phyloP scores from a whole-genome alignment of 2,797 vertebrate genomes.

The Acipenser ruthenus region DNA sequence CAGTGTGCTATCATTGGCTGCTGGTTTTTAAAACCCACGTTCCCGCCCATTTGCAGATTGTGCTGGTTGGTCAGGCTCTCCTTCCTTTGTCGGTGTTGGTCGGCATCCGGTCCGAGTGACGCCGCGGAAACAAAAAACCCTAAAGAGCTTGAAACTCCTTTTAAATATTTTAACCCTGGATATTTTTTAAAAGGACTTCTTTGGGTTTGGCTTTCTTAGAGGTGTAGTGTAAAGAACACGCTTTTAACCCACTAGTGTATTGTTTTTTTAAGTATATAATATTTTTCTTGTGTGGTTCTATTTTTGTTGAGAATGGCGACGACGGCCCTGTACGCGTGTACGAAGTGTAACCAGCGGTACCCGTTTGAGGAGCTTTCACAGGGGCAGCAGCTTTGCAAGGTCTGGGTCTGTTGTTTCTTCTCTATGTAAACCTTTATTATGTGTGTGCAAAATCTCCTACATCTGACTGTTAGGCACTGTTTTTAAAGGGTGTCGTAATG shows the following conservation, averaged over 20 bases:
- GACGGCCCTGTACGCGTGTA: conserved; percentile 92
- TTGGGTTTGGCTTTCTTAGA: neutral
- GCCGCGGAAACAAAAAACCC: conserved; percentile 48
- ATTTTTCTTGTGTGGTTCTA: conserved; percentile 8
- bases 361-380: conserved; percentile 96
- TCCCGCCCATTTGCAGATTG: conserved; percentile 46
- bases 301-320: conserved; percentile 67
- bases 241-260: too few species aligned
- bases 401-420: conserved; percentile 33
- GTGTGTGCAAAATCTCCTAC: too few species aligned
- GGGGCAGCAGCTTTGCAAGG: conserved; percentile 97
- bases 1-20: conserved; percentile 23
- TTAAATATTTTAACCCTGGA: neutral
- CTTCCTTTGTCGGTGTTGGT: conserved; percentile 53
- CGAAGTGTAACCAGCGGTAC: conserved; percentile 95
- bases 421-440: neutral
- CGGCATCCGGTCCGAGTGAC: conserved; percentile 63
- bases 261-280: neutral
- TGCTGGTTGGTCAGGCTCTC: conserved; percentile 48
- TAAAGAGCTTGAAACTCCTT: conserved; percentile 7
- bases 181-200: neutral
- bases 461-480: too few species aligned
- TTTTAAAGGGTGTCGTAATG: too few species aligned
- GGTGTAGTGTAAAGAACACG: too few species aligned
- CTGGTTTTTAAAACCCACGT: conserved; percentile 44